Percentiles rank a stretch among this genome's conserved stretches.
These are phyloP conservation scores for Ophiodon elongatus DNA, from an alignment of 2,113 vertebrate species.

Conservation along the genomic window DNA sequence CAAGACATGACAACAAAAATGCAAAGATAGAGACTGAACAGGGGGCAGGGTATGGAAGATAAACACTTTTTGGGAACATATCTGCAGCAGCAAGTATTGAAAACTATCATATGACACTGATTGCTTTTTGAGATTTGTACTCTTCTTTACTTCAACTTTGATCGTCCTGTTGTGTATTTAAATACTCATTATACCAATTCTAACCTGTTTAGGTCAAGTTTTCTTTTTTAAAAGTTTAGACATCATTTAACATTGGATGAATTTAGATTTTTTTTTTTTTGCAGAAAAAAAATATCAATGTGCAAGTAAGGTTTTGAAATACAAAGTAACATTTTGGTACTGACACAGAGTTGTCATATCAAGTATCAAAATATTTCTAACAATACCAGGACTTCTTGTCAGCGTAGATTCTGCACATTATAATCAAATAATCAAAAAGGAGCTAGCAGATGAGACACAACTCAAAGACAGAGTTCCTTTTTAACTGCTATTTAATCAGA, in stretches of 20 bases:
- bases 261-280: not conserved
- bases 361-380: not conserved
- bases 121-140: not conserved
- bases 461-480: not conserved
- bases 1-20: conserved; percentile 33
- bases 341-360: not conserved
- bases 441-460: not conserved
- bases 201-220: not conserved
- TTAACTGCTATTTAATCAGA: not conserved
- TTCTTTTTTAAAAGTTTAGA: not conserved
- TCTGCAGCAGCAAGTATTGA: not conserved
- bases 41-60: not conserved
- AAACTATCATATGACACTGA: not conserved
- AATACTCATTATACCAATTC: no score
- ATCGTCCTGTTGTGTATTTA: not conserved
- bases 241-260: not conserved
- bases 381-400: not conserved
- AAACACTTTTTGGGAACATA: not conserved
- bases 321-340: not conserved
- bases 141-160: not conserved
- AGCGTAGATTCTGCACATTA: not conserved
- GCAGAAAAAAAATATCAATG: not conserved
- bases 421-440: not conserved
- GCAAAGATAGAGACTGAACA: not conserved
- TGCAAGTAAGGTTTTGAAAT: not conserved